These are phyloP conservation scores for Pinna nobilis DNA, from an alignment of 1,140 invertebrate genomes.

Conservation along the genomic window DNA sequence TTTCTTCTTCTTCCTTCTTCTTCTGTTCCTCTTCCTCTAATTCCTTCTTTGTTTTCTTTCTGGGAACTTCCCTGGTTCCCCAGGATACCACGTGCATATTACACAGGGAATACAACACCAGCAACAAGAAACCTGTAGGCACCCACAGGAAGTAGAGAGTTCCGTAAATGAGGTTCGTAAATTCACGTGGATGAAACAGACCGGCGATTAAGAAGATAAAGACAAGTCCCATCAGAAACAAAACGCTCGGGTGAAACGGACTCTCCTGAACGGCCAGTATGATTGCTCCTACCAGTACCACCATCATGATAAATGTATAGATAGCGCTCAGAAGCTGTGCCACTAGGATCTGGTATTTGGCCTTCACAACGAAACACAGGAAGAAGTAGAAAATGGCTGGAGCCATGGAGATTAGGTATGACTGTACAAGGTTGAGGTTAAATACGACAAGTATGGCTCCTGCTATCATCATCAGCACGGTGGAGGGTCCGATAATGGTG, in stretches of 20 bases:
- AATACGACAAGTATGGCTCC: conserved; percentile 78
- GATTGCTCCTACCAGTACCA: conserved; percentile 68
- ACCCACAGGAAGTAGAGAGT: conserved; percentile 69
- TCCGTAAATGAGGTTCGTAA: conserved; percentile 63
- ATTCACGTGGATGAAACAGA: conserved; percentile 69
- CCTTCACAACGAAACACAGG: conserved; percentile 74
- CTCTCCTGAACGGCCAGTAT: conserved; percentile 53
- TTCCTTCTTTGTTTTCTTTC: conserved; percentile 73
- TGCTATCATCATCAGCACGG: conserved; percentile 78
- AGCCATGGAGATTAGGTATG: conserved; percentile 75
- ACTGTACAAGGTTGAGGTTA: conserved; percentile 70
- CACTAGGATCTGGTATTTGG: conserved; percentile 74
- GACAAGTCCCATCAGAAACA: conserved; percentile 62
- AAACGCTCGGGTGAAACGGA: conserved; percentile 61
- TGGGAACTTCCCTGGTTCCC: conserved; percentile 67
- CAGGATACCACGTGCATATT: conserved; percentile 71
- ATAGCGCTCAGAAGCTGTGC: conserved; percentile 63
- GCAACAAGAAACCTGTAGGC: conserved; percentile 69
- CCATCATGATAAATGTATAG: conserved; percentile 72
- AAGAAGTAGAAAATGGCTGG: conserved; percentile 76
- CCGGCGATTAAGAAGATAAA: conserved; percentile 66
- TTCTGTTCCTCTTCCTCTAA: conserved; percentile 52
- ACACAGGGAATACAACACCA: conserved; percentile 69
- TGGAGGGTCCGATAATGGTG: conserved; percentile 78
- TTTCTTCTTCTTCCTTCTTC: conserved; percentile 55